Evolutionary conservation across 2,113 vertebrate species (phyloP).

Genomic region (Gasterosteus aculeatus): DNA sequence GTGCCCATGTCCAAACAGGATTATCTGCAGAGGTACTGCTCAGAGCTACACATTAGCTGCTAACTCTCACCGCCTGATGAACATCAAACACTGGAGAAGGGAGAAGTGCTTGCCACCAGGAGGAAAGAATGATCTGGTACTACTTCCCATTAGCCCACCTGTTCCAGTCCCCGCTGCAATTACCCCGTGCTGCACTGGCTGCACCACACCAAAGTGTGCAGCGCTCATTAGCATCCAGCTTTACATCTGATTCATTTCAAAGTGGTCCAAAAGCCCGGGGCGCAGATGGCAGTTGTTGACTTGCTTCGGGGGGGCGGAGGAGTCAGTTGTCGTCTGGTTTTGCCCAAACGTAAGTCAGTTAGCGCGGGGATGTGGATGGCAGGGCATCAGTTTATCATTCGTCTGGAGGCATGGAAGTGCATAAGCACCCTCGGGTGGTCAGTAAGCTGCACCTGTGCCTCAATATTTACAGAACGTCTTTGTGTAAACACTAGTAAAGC

Average conservation of each 20-base stretch:
- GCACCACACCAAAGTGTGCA: conserved; percentile 17
- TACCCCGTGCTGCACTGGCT: conserved; percentile 12
- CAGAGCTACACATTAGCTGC: conserved; percentile 28
- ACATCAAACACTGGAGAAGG: conserved; percentile 24
- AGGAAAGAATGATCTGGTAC: conserved; percentile 14
- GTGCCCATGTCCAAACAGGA: conserved; percentile 3
- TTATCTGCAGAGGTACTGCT: conserved; percentile 19
- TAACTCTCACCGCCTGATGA: conserved; percentile 15
- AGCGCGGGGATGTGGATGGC: conserved; percentile 13
- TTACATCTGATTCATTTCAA: conserved; percentile 53
- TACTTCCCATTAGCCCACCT: conserved; percentile 14
- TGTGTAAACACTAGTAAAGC: background rate
- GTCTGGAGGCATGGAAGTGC: conserved; percentile 6
- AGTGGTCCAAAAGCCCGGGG: conserved; percentile 37
- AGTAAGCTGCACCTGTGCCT: conserved; percentile 18
- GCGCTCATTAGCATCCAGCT: conserved; percentile 50
- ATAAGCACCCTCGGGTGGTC: conserved; percentile 3
- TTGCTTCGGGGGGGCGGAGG: conserved; percentile 15
- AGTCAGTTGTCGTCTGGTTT: conserved; percentile 28
- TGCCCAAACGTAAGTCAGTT: conserved; percentile 17
- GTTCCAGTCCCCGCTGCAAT: conserved; percentile 13
- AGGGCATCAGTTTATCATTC: conserved; percentile 13
- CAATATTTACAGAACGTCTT: background rate
- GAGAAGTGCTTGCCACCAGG: conserved; percentile 4
- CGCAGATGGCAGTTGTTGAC: conserved; percentile 50